Evolutionary conservation across 2,113 vertebrate species (phyloP).

Genomic region (Anguilla japonica): DNA sequence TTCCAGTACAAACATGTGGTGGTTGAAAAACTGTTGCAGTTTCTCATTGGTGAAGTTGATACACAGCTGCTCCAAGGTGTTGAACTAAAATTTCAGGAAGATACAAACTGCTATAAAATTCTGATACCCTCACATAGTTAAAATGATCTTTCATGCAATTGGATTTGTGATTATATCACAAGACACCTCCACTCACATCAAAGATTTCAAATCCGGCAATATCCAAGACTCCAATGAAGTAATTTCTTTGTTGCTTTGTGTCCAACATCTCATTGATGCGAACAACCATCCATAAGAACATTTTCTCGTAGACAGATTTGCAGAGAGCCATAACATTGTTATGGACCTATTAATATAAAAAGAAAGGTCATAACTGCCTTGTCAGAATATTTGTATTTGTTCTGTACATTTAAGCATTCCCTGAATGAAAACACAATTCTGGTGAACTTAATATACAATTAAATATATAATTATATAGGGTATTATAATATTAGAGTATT

Average conservation of each 20-base stretch:
- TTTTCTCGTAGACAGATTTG: conserved; percentile 74
- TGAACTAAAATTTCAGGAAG: conserved; percentile 58
- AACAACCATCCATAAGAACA: conserved; percentile 76
- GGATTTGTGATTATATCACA: conserved; percentile 1
- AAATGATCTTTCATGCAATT: no score
- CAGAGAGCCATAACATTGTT: conserved; percentile 64
- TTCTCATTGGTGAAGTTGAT: conserved; percentile 90
- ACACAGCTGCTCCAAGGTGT: conserved; percentile 85
- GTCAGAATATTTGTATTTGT: no score
- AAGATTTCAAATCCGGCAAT: conserved; percentile 79
- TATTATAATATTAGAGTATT: neutral
- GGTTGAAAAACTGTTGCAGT: conserved; percentile 88
- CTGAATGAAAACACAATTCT: neutral
- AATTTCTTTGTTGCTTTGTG: conserved; percentile 68
- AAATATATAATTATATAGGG: neutral
- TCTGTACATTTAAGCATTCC: neutral
- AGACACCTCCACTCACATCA: conserved; percentile 61
- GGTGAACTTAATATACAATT: no score
- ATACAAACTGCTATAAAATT: no score
- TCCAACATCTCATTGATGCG: conserved; percentile 76
- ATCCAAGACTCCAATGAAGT: conserved; percentile 73
- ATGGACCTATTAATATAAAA: conserved; percentile 54
- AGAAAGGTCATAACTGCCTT: neutral
- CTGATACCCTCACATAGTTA: no score
- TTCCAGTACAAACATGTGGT: conserved; percentile 83